Evolutionary conservation across 2,888 invertebrate genomes (phyloP), one percentile per base, ranked within the genome.

Genomic region (Lycophotia porphyrea): DNA sequence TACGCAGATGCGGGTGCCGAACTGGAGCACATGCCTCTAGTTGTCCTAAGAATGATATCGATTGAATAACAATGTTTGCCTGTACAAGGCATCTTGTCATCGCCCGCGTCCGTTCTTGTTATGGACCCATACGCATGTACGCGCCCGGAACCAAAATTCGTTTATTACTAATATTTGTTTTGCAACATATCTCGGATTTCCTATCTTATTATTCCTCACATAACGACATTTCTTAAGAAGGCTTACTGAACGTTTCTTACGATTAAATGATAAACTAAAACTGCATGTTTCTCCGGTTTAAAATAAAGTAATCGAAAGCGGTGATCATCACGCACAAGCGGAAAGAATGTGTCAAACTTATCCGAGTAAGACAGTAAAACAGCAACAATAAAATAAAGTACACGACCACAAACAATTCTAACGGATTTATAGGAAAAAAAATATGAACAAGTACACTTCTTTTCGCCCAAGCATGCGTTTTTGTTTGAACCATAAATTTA

Each of bases 271-370:
- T 73, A 61, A 68, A 68, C 42, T 76, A 76, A 73, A 65, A 66
- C 70, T 71, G 82, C 86, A 86, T 85, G 80, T 82, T 86, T 66
- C 80, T 84, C 68, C 73, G 76, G 76, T 83, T 84, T 68, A 84
- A 88, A 86, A 88, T 84, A 92, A 93, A 94, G 88, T 89, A 93
- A 92, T 92, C 88, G 89, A 92, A 96, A 96, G 96, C 96, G 90
- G 96, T 96, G 96, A 95, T 92, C 94, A 96, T 92, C 94, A 96
- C 96, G 96, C 96, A 94, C 92, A 96, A 96, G 96, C 96, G 96
- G 95, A 96, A 96, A 95, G 95, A 95, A 96, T 92, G 96, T 96
- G 96, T 95, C 92, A 90, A 93, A 93, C 90, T 93, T 92, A 95
- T 93, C 90, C 91, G 92, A 92, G 91, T 93, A 90, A 93, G 91